Evolutionary conservation across 2,113 vertebrate species (phyloP).

Genomic region (Lycocorax pyrrhopterus): DNA sequence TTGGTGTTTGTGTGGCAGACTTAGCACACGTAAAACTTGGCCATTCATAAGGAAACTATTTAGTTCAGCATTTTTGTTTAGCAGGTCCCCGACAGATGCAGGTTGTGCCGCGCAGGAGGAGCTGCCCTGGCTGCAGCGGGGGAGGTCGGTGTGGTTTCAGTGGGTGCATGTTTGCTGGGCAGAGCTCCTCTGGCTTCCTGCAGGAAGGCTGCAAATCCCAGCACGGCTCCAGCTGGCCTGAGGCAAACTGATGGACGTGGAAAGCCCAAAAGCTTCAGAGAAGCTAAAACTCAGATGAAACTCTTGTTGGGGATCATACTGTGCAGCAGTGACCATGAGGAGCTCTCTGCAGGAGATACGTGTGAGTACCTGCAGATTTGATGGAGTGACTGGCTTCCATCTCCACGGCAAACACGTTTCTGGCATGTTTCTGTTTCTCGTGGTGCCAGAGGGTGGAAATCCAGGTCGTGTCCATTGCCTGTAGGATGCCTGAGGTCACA

Average conservation of each 20-base stretch:
- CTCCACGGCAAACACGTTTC: neutral
- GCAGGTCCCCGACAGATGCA: neutral
- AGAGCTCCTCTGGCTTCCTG: neutral
- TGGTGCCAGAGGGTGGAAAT: neutral
- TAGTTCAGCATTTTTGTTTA: neutral
- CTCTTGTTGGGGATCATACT: neutral
- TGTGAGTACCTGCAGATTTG: neutral
- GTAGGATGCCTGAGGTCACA: neutral
- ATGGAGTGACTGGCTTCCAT: fast-evolving
- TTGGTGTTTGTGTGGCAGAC: neutral
- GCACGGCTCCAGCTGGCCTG: neutral
- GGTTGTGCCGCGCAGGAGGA: neutral
- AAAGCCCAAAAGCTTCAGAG: neutral
- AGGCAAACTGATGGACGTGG: neutral
- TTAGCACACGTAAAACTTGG: fast-evolving
- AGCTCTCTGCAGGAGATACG: neutral
- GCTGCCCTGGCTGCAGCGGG: neutral
- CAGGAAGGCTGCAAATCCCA: neutral
- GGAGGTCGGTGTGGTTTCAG: fast-evolving
- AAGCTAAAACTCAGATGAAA: neutral
- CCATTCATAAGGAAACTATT: neutral
- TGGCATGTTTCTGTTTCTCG: neutral
- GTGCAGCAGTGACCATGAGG: neutral
- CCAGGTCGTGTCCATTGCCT: neutral
- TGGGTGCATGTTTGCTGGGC: neutral